Evolutionary conservation across 1,140 invertebrate species (phyloP).

Genomic region (Zaprionus camerounensis): DNA sequence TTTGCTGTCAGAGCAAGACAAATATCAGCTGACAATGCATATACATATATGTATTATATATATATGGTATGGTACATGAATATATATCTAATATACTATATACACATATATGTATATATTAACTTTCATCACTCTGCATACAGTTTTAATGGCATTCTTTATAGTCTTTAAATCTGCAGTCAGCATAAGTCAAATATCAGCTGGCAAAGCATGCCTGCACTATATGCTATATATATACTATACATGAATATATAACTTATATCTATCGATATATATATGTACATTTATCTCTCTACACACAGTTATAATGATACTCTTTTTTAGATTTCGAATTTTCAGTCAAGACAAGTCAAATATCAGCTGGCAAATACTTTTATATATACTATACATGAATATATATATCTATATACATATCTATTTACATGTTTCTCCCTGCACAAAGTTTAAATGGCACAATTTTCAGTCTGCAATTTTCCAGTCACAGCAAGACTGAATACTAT

Average conservation of each 20-base stretch:
- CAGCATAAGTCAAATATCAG: no score
- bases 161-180: no score
- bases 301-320: no score
- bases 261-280: no score
- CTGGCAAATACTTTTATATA: neutral
- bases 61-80: neutral
- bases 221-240: no score
- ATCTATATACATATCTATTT: neutral
- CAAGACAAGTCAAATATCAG: slow-evolving; percentile 47
- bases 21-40: slow-evolving; percentile 32
- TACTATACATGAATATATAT: slow-evolving; percentile 2
- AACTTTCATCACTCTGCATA: neutral
- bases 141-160: slow-evolving; percentile 33
- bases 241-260: no score
- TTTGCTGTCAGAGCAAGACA: slow-evolving; percentile 36
- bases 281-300: no score
- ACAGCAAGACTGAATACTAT: no score
- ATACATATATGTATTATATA: neutral
- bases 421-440: neutral
- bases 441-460: slow-evolving; percentile 29
- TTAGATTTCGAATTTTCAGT: no score
- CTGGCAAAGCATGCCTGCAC: no score
- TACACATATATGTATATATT: neutral
- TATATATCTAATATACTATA: slow-evolving; percentile 13
- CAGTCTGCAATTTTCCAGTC: no score